phyloP scores from a whole-genome alignment of 2,113 vertebrate species.

The Gracilinanus agilis region DNA sequence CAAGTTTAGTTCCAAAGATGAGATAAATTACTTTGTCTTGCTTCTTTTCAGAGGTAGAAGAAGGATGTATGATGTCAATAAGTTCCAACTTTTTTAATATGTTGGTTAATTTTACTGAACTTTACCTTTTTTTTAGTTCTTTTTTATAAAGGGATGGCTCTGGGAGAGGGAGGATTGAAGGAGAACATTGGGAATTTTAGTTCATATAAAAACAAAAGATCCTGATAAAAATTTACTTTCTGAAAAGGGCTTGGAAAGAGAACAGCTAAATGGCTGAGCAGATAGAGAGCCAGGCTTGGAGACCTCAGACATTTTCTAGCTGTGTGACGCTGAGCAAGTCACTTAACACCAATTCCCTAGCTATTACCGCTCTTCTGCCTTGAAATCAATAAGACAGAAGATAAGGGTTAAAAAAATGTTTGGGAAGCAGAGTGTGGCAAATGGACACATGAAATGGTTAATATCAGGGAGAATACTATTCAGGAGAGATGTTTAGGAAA shows the following conservation, averaged over 20 bases:
- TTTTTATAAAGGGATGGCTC: neutral
- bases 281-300: no score
- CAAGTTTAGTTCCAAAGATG: neutral
- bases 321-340: no score
- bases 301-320: no score
- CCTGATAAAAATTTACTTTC: neutral
- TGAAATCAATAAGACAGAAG: slow-evolving; percentile 3
- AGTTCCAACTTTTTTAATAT: neutral
- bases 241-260: no score
- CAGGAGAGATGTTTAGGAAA: neutral
- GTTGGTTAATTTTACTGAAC: neutral
- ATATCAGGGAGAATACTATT: neutral
- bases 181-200: neutral
- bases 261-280: no score
- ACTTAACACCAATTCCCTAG: no score
- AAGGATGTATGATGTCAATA: neutral
- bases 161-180: neutral
- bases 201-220: neutral
- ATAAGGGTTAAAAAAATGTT: neutral
- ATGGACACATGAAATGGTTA: neutral
- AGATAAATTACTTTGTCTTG: neutral
- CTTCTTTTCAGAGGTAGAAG: neutral
- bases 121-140: neutral
- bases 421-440: slow-evolving; percentile 27
- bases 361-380: neutral